These are phyloP conservation scores for Sphaeridia pumilis DNA, from an alignment of 2,888 invertebrate species.

Conservation along the genomic window DNA sequence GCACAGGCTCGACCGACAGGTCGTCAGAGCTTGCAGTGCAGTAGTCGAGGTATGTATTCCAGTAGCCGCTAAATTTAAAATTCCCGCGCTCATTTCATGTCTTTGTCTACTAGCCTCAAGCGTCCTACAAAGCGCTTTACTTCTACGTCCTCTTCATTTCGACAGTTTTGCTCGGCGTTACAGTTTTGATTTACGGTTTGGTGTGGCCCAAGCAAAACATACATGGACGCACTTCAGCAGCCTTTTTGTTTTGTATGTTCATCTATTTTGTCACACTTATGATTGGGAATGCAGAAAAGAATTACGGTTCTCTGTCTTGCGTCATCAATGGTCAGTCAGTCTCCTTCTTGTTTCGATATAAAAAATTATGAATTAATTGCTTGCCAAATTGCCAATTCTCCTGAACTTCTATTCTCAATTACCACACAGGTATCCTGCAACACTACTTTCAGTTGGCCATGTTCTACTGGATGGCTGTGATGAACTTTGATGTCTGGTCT, in stretches of 20 bases:
- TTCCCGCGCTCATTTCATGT: no score
- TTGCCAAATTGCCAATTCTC: no score
- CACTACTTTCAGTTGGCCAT: not conserved
- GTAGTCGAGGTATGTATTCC: no score
- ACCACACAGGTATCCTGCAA: not conserved
- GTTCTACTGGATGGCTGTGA: not conserved
- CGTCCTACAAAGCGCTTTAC: no score
- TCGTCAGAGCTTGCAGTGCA: no score
- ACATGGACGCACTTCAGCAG: not conserved
- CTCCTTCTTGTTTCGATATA: no score
- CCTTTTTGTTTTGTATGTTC: not conserved
- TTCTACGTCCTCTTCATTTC: not conserved
- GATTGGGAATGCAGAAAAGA: not conserved
- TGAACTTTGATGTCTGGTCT: not conserved
- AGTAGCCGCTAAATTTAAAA: no score
- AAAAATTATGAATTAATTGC: no score
- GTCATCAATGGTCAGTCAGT: not conserved
- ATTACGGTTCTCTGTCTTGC: not conserved
- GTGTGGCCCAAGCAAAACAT: not conserved
- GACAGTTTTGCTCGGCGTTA: not conserved
- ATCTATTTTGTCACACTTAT: conserved; percentile 1
- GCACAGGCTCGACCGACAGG: no score
- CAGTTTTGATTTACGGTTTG: not conserved
- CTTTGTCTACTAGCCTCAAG: no score
- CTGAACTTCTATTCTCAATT: no score